Conservation (phyloP, 2,113 vertebrate species). For the Polypterus bichir region DNA sequence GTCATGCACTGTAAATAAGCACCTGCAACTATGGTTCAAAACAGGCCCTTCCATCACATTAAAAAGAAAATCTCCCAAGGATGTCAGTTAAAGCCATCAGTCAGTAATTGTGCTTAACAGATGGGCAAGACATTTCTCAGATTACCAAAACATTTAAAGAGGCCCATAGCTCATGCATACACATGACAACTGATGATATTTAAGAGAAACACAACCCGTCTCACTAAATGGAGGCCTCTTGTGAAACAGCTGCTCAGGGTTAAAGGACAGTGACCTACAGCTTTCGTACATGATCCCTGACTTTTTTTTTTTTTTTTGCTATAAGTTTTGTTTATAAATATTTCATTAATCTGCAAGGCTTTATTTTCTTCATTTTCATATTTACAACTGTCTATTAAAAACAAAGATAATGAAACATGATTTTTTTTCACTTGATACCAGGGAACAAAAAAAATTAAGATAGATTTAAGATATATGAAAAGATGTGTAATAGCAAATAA, state of each 20-base stretch:
- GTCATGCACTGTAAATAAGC: too few species aligned
- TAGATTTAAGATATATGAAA: too few species aligned
- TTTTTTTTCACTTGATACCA: too few species aligned
- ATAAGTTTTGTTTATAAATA: not conserved
- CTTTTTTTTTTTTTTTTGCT: not conserved
- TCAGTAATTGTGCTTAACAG: slow-evolving; percentile 2
- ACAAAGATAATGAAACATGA: too few species aligned
- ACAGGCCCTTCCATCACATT: too few species aligned
- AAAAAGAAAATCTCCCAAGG: too few species aligned
- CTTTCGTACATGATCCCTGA: not conserved
- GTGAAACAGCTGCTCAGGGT: slow-evolving; percentile 1
- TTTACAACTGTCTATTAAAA: too few species aligned
- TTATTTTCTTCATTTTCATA: too few species aligned
- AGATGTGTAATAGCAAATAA: too few species aligned
- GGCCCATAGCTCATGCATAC: not conserved
- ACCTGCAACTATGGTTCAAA: too few species aligned
- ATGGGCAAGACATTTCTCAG: not conserved
- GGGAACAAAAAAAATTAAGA: too few species aligned
- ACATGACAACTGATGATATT: not conserved
- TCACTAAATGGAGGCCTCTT: not conserved
- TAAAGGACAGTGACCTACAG: not conserved
- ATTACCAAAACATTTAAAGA: slow-evolving; percentile 1
- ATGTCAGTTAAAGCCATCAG: too few species aligned
- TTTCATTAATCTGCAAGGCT: not conserved
- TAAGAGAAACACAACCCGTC: not conserved